Conservation (phyloP, 2,113 vertebrate species). For the Catharus fuscescens region DNA sequence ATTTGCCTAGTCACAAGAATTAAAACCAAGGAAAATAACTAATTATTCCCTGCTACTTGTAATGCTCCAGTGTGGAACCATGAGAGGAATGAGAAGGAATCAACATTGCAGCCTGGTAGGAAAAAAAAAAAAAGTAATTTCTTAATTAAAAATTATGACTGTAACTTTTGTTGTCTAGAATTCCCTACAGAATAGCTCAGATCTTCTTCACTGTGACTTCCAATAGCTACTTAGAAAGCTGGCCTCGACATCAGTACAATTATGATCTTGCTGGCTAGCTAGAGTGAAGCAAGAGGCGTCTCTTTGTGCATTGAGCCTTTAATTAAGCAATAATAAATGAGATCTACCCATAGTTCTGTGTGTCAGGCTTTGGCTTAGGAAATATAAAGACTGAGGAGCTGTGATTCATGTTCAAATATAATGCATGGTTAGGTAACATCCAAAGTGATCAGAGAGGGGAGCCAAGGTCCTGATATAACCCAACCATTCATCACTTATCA, state of each 20-base stretch:
- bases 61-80: background rate
- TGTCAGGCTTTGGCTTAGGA: conserved; percentile 43
- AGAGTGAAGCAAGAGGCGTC: conserved; percentile 34
- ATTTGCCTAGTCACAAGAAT: background rate
- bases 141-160: conserved; percentile 72
- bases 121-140: conserved; percentile 11
- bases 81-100: conserved; percentile 5
- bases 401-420: conserved; percentile 67
- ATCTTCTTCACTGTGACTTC: conserved; percentile 54
- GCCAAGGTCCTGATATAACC: conserved; percentile 43
- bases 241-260: conserved; percentile 52
- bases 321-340: conserved; percentile 73
- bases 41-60: background rate
- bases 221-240: conserved; percentile 65
- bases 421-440: conserved; percentile 69
- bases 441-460: conserved; percentile 57
- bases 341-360: conserved; percentile 57
- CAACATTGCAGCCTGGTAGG: background rate
- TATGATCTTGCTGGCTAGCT: conserved; percentile 55
- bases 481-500: conserved; percentile 53
- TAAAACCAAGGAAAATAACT: background rate
- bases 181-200: conserved; percentile 58
- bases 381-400: conserved; percentile 40
- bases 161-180: conserved; percentile 65
- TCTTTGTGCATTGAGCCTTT: conserved; percentile 67